Conservation (phyloP, 2,888 invertebrate species). For the Phragmatobia fuliginosa region DNA sequence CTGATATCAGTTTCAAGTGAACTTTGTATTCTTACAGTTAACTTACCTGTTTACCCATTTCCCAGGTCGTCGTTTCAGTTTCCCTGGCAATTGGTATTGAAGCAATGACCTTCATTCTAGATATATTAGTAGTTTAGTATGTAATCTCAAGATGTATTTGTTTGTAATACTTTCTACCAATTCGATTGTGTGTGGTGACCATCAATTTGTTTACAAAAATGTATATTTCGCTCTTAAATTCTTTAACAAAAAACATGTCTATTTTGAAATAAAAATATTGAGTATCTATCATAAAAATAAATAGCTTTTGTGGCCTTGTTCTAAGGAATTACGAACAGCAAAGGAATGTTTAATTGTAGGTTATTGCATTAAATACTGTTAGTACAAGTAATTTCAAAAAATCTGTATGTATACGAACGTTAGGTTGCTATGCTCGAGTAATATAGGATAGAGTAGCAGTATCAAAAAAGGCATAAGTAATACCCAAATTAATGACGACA, state of each 20-base stretch:
- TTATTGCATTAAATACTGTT: background rate
- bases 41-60: conserved; percentile 6
- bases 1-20: background rate
- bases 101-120: conserved; percentile 60
- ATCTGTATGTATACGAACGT: background rate
- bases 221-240: background rate
- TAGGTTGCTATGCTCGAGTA: background rate
- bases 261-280: background rate
- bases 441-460: background rate
- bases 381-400: background rate
- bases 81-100: conserved; percentile 64
- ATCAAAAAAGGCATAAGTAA: background rate
- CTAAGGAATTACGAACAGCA: background rate
- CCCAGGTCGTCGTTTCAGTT: conserved; percentile 48
- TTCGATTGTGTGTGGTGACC: conserved; percentile 29
- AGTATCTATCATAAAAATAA: background rate
- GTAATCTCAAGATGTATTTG: conserved; percentile 64
- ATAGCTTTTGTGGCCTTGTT: background rate
- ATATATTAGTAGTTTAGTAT: conserved; percentile 71
- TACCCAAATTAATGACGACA: too few species aligned
- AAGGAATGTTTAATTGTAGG: background rate
- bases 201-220: conserved; percentile 8
- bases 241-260: background rate
- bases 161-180: conserved; percentile 63
- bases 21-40: conserved; percentile 1